A percentile compares a stretch with the other conserved stretches of the same genome.
phyloP scores from a whole-genome alignment of 2,113 vertebrate species.

The Cyprinodon brontotheroides region DNA sequence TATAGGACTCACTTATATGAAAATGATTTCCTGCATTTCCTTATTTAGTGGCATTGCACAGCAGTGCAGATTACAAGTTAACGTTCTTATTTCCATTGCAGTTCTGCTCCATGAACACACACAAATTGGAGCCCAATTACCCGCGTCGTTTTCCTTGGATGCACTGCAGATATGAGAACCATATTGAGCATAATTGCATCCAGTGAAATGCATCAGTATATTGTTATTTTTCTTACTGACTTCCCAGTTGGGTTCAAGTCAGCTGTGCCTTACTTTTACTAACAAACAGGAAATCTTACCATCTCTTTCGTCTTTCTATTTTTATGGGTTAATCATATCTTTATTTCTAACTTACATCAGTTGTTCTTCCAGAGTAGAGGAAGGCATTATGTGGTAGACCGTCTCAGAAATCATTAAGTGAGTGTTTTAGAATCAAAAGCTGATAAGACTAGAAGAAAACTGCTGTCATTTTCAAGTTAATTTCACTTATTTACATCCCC shows the following conservation, averaged over 20 bases:
- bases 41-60: slow-evolving; percentile 56
- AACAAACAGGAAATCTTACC: slow-evolving; percentile 40
- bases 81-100: slow-evolving; percentile 66
- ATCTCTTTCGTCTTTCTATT: slow-evolving; percentile 8
- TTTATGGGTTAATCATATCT: background rate
- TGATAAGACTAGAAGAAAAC: slow-evolving; percentile 6
- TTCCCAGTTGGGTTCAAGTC: slow-evolving; percentile 60
- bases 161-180: slow-evolving; percentile 68
- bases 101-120: slow-evolving; percentile 74
- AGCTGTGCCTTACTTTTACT: slow-evolving; percentile 55
- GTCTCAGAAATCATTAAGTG: slow-evolving; percentile 31
- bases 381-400: slow-evolving; percentile 16
- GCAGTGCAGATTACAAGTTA: slow-evolving; percentile 57
- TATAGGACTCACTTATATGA: background rate
- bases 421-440: slow-evolving; percentile 15
- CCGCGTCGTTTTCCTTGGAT: slow-evolving; percentile 71
- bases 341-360: slow-evolving; percentile 23
- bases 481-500: slow-evolving; percentile 11
- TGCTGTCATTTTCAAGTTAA: slow-evolving; percentile 18
- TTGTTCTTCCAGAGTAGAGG: slow-evolving; percentile 8
- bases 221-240: slow-evolving; percentile 63
- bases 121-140: slow-evolving; percentile 79
- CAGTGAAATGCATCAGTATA: slow-evolving; percentile 69
- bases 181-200: slow-evolving; percentile 73
- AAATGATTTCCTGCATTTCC: slow-evolving; percentile 33